These are phyloP conservation scores for Nemoura dubitans DNA, from an alignment of 2,888 invertebrate species.

Conservation along the genomic window DNA sequence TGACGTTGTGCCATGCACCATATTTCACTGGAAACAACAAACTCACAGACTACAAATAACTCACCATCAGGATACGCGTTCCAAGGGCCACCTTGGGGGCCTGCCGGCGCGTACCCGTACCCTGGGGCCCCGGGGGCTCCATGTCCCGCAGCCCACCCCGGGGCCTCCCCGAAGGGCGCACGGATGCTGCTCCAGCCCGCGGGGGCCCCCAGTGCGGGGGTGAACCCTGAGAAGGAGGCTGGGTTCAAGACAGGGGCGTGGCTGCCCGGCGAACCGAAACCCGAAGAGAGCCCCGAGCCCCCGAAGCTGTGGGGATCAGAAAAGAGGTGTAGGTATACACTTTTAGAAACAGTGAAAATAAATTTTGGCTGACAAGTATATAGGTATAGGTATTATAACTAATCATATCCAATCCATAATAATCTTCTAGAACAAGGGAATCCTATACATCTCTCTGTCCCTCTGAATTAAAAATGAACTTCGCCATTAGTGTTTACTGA, in stretches of 20 bases:
- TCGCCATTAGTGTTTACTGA: no score
- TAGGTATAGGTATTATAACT: no score
- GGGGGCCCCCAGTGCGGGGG: not conserved
- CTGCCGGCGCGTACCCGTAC: not conserved
- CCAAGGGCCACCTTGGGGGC: not conserved
- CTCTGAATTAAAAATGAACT: no score
- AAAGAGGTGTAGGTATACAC: no score
- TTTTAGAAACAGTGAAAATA: no score
- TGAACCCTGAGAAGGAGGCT: not conserved
- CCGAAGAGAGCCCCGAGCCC: not conserved
- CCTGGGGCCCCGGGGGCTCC: not conserved
- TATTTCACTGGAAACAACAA: no score
- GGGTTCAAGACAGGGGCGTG: not conserved
- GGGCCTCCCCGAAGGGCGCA: not conserved
- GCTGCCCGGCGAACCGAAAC: not conserved
- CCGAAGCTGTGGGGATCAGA: not conserved
- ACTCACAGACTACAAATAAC: not conserved
- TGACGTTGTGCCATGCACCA: no score
- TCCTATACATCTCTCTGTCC: no score
- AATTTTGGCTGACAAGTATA: no score
- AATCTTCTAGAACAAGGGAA: no score
- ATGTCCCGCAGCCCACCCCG: not conserved
- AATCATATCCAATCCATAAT: no score
- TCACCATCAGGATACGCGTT: not conserved
- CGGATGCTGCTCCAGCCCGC: not conserved